Percentiles rank a stretch among this genome's conserved stretches.
Conservation (phyloP, 53 echinoderm and acorn worm genomes). For the Actinopyga echinites region DNA sequence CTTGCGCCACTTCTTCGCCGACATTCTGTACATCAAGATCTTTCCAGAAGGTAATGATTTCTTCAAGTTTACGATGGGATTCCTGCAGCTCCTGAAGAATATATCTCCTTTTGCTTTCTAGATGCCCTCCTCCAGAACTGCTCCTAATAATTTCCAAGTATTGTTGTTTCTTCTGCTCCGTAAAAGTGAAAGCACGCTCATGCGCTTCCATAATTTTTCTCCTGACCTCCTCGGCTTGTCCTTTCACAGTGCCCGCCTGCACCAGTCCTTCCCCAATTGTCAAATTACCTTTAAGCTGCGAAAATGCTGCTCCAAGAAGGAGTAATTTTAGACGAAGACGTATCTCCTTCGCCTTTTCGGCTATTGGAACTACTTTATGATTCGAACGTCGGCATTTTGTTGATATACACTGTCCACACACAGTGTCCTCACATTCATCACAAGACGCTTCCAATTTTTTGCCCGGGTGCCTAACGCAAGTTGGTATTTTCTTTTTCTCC, state of each 20-base stretch:
- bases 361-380: slow-evolving; percentile 18
- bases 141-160: slow-evolving; percentile 23
- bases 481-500: background rate
- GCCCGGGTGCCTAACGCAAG: slow-evolving; percentile 27
- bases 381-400: slow-evolving; percentile 7
- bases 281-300: slow-evolving; percentile 16
- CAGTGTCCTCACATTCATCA: slow-evolving; percentile 19
- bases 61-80: background rate
- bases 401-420: slow-evolving; percentile 9
- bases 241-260: background rate
- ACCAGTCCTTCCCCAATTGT: slow-evolving; percentile 11
- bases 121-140: too few relatives aligned
- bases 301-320: slow-evolving; percentile 18
- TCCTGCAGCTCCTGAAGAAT: background rate
- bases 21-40: background rate
- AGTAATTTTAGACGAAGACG: background rate
- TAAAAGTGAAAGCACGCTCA: background rate
- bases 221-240: slow-evolving; percentile 22
- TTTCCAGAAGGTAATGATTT: background rate
- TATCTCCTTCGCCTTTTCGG: background rate
- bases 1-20: slow-evolving; percentile 1
- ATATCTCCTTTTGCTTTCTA: background rate
- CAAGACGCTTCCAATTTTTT: slow-evolving; percentile 9
- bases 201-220: slow-evolving; percentile 11
- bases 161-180: slow-evolving; percentile 19